Evolutionary conservation across 2,113 vertebrate genomes (phyloP).

Genomic region (Prionailurus bengalensis): DNA sequence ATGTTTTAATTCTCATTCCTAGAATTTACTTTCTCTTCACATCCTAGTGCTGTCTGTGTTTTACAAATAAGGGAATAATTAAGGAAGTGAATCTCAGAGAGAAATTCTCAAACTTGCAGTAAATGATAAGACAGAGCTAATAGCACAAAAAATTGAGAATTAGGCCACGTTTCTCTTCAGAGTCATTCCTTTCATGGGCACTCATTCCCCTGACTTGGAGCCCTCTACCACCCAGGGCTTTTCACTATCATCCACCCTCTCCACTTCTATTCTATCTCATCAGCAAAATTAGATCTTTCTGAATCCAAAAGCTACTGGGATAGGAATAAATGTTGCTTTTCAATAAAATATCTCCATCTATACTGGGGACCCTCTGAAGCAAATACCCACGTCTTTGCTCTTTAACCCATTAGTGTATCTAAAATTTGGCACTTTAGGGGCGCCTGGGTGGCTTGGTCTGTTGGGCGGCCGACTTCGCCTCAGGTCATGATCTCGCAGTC

Average conservation of each 20-base stretch:
- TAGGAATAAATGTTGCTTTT: conserved; percentile 17
- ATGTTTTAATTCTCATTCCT: conserved; percentile 54
- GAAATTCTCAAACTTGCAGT: conserved; percentile 34
- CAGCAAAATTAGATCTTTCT: neutral
- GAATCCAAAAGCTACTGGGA: conserved; percentile 43
- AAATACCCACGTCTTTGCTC: neutral
- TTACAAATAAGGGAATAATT: conserved; percentile 45
- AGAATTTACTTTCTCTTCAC: conserved; percentile 34
- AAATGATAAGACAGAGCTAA: neutral
- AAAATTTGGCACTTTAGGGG: neutral
- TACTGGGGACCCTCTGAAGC: neutral
- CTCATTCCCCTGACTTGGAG: neutral
- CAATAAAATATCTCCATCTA: neutral
- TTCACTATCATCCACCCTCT: neutral
- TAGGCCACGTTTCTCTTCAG: conserved; percentile 24
- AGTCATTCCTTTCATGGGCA: neutral
- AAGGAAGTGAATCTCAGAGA: conserved; percentile 34
- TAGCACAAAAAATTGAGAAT: neutral
- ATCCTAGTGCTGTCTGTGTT: neutral
- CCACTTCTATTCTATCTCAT: neutral
- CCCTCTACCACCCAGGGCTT: neutral
- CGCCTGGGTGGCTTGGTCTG: no score
- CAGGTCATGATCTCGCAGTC: no score
- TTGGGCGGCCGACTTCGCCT: no score
- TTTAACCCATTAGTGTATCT: conserved; percentile 9